Evolutionary conservation across 2,888 invertebrate species (phyloP).

Genomic region (Phyto melanocephala): DNA sequence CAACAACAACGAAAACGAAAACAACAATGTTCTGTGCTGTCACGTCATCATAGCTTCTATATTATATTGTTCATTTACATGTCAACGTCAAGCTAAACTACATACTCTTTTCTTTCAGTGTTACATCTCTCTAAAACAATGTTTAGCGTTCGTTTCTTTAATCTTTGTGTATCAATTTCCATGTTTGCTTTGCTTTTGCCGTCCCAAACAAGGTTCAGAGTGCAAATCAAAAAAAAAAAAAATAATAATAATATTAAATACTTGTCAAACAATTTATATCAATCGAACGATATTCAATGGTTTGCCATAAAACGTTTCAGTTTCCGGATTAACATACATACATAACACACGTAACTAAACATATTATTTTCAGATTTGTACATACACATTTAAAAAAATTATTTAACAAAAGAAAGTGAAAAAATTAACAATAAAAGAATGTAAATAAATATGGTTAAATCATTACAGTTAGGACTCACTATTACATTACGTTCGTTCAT

Average conservation of each 20-base stretch:
- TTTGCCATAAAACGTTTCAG: constrained; percentile 18
- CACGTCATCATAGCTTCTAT: background rate
- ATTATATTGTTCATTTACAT: background rate
- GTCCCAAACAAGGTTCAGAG: constrained; percentile 72
- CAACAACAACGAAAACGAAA: constrained; percentile 29
- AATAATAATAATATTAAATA: too few species aligned
- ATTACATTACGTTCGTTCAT: constrained; percentile 13
- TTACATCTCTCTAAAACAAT: background rate
- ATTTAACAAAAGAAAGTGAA: background rate
- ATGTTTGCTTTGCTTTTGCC: constrained; percentile 70
- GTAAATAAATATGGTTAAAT: constrained; percentile 36
- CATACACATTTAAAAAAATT: constrained; percentile 27
- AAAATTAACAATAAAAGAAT: background rate
- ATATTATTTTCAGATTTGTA: constrained; percentile 4
- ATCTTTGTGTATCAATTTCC: background rate
- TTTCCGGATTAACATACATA: background rate
- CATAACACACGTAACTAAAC: background rate
- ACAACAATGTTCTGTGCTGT: constrained; percentile 52
- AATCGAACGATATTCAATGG: constrained; percentile 22
- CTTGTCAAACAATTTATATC: too few species aligned
- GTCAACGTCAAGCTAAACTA: constrained; percentile 15
- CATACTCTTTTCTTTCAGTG: constrained; percentile 31
- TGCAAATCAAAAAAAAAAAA: constrained; percentile 64
- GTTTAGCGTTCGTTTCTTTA: background rate
- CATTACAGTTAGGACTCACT: constrained; percentile 7